phyloP scores from a whole-genome alignment of 2,113 vertebrate genomes.

The Gadus chalcogrammus region DNA sequence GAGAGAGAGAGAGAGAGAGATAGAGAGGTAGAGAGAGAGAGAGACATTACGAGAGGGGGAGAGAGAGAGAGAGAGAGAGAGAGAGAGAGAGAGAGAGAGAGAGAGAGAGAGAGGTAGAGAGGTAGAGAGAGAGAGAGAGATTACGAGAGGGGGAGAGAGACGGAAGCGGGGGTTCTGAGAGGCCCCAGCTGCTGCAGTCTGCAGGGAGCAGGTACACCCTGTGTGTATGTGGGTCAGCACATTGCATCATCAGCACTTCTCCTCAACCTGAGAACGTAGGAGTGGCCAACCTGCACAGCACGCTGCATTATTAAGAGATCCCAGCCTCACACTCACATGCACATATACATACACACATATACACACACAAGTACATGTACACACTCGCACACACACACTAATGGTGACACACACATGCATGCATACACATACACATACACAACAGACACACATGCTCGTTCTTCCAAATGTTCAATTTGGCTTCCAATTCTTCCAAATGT shows the following conservation, averaged over 20 bases:
- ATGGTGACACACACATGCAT: not conserved
- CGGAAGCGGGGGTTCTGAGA: conserved; percentile 21
- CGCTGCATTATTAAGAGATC: conserved; percentile 71
- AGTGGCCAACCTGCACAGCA: conserved; percentile 53
- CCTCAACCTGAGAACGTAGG: conserved; percentile 74
- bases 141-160: too few relatives aligned
- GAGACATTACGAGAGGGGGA: too few relatives aligned
- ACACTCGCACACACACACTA: conserved; percentile 18
- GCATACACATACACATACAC: not conserved
- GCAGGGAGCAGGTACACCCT: conserved; percentile 66
- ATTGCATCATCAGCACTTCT: conserved; percentile 81
- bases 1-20: too few relatives aligned
- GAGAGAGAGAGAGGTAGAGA: too few relatives aligned
- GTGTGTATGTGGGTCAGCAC: conserved; percentile 82
- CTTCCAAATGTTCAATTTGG: too few relatives aligned
- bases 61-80: too few relatives aligned
- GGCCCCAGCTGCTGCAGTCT: conserved; percentile 76
- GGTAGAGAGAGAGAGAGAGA: too few relatives aligned
- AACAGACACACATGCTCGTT: too few relatives aligned
- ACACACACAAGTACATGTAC: not conserved
- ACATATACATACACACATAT: not conserved
- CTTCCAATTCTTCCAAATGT: too few relatives aligned
- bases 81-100: too few relatives aligned
- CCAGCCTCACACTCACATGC: not conserved
- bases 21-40: too few relatives aligned